phyloP scores from a whole-genome alignment of 2,113 vertebrate species.

The Gymnorhina tibicen region DNA sequence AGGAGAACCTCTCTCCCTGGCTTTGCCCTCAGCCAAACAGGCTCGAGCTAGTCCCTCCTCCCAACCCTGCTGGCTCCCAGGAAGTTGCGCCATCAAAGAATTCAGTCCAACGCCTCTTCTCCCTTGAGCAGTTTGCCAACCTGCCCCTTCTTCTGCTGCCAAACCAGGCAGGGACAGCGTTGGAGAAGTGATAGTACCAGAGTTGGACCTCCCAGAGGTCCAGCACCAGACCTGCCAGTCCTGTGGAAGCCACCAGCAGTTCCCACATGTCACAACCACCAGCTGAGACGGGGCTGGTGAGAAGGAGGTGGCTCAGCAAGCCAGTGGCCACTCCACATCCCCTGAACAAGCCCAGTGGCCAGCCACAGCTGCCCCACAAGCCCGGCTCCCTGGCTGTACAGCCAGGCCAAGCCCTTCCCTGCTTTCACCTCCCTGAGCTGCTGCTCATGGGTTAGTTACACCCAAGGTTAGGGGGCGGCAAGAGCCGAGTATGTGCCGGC shows the following conservation, averaged over 20 bases:
- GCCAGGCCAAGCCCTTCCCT: background rate
- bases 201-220: background rate
- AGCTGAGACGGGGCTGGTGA: rapidly evolving
- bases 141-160: background rate
- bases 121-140: background rate
- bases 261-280: background rate
- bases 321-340: rapidly evolving
- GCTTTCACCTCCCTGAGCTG: background rate
- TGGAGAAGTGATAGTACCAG: rapidly evolving
- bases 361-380: background rate
- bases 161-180: background rate
- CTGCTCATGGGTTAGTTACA: slow-evolving; percentile 18
- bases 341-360: background rate
- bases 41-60: background rate
- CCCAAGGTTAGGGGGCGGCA: background rate
- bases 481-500: background rate
- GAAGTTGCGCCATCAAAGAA: background rate
- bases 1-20: background rate
- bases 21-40: background rate
- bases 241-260: background rate
- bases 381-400: background rate
- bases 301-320: background rate
- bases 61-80: background rate
- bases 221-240: background rate
- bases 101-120: background rate